Evolutionary conservation across 2,113 vertebrate species (phyloP).

Genomic region (Chlorodrepanis virens): DNA sequence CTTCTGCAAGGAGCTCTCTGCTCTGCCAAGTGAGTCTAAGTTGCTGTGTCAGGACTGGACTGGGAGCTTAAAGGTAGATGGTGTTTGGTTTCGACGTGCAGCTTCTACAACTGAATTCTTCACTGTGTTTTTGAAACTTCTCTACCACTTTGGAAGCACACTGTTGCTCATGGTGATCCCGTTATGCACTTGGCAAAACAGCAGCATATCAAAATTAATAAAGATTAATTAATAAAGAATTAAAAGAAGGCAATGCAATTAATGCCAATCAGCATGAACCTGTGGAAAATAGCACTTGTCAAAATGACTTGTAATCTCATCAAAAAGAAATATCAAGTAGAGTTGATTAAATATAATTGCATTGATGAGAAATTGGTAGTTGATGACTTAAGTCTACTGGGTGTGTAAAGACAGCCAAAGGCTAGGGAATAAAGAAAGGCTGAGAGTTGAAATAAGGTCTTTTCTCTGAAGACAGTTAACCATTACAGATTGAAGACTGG

Average conservation of each 20-base stretch:
- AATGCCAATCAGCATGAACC: slow-evolving; percentile 36
- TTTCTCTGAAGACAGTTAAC: background rate
- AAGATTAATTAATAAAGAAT: slow-evolving; percentile 55
- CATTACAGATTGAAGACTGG: background rate
- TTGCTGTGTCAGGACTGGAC: background rate
- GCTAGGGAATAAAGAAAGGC: background rate
- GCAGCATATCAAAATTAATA: slow-evolving; percentile 21
- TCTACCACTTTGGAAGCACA: background rate
- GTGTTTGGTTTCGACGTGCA: background rate
- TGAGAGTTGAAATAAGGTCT: background rate
- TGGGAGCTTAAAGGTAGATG: background rate
- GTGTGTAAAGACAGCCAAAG: background rate
- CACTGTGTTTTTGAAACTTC: background rate
- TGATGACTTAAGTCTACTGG: background rate
- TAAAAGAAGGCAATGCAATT: slow-evolving; percentile 44
- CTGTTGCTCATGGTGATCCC: background rate
- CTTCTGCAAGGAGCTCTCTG: background rate
- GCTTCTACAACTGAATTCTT: background rate
- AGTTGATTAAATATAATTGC: slow-evolving; percentile 60
- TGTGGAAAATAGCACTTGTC: slow-evolving; percentile 36
- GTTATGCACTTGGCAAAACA: background rate
- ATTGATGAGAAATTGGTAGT: slow-evolving; percentile 2
- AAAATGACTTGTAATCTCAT: slow-evolving; percentile 55
- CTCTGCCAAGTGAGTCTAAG: background rate
- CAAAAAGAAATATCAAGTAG: slow-evolving; percentile 48